phyloP scores from a whole-genome alignment of 1,140 invertebrate species.

The Bursaphelenchus mucronatus region DNA sequence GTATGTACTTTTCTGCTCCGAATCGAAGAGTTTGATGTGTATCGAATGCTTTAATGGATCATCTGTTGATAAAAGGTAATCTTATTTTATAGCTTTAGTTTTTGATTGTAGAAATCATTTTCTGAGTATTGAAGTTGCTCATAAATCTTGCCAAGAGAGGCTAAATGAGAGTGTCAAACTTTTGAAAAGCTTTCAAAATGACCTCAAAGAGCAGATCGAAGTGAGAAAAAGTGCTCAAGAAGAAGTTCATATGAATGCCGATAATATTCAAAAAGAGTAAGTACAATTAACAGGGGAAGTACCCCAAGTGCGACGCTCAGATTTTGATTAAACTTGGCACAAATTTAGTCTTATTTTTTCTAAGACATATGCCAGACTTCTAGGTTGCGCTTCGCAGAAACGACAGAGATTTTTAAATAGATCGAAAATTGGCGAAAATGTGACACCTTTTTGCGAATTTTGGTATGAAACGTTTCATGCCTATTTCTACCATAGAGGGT shows the following conservation, averaged over 20 bases:
- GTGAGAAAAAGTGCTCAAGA: constrained; percentile 41
- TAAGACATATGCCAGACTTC: too few relatives aligned
- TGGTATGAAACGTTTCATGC: too few relatives aligned
- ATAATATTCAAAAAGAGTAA: constrained; percentile 20
- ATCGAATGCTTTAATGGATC: constrained; percentile 59
- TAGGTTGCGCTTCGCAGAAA: too few relatives aligned
- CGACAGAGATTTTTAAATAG: too few relatives aligned
- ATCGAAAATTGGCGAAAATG: too few relatives aligned
- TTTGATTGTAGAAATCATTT: constrained; percentile 47
- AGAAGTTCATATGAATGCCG: constrained; percentile 43
- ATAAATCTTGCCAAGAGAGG: constrained; percentile 54
- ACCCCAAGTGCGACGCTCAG: too few relatives aligned
- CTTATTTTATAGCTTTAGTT: not conserved
- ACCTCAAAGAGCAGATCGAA: constrained; percentile 50
- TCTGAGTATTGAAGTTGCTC: constrained; percentile 55
- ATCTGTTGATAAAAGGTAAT: constrained; percentile 29
- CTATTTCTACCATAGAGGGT: too few relatives aligned
- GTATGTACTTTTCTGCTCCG: constrained; percentile 50
- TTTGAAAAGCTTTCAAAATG: constrained; percentile 47
- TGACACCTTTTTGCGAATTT: too few relatives aligned
- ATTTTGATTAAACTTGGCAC: too few relatives aligned
- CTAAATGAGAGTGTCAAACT: constrained; percentile 50
- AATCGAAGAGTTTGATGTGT: constrained; percentile 51
- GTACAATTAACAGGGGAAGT: not conserved
- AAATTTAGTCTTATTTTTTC: too few relatives aligned